Evolutionary conservation across 1,140 invertebrate genomes (phyloP), one percentile per base, ranked within the genome.

Genomic region (Apocrypta bakeri): DNA sequence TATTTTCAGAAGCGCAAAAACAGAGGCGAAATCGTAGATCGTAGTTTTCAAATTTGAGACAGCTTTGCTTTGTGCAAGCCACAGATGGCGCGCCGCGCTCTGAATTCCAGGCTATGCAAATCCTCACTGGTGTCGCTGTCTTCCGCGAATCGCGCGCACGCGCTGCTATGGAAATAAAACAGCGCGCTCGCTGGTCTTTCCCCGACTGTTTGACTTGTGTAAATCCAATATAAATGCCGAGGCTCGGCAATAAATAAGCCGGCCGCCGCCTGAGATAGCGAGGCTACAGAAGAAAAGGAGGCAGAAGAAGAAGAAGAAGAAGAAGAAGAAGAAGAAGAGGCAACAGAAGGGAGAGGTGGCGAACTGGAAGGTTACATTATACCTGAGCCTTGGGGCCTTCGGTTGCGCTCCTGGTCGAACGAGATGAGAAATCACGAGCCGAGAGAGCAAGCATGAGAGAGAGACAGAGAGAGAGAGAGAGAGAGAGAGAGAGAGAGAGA

Each of bases 221-320:
- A 90, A 90, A 91, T 90, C 89, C 89, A 91, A 90, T 90, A 91
- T 90, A 90, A 90, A 90, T 87, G 89, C 87, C 88, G 88, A 89
- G 86, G 87, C 85, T 17, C 14, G 7, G 87, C 87, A 90, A 90
- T 90, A 90, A 91, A 91, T 90, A 91, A 91, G 85, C 85, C 66
- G 48, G 17, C n/a, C 48, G 48, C 48, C 48, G 48, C 17, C 6
- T n/a, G 48, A 56, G 48, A 56, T 56, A 56, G 48, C 48, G 21
- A 12, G 42, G 48, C 7, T 56, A 17, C 48, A n/a, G 48, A n/a
- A 4, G 48, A n/a, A 37, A 9, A 37, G 9, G 21, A 17, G n/a
- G 48, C 4, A 56, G 48, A 4, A 7, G 21, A 4, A n/a, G 48
- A n/a, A n/a, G 48, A n/a, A 7, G 48, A n/a, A n/a, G 21, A n/a